Base-by-base conservation (phyloP, 2,797 vertebrate genomes). In the Amazona ochrocephala region DNA sequence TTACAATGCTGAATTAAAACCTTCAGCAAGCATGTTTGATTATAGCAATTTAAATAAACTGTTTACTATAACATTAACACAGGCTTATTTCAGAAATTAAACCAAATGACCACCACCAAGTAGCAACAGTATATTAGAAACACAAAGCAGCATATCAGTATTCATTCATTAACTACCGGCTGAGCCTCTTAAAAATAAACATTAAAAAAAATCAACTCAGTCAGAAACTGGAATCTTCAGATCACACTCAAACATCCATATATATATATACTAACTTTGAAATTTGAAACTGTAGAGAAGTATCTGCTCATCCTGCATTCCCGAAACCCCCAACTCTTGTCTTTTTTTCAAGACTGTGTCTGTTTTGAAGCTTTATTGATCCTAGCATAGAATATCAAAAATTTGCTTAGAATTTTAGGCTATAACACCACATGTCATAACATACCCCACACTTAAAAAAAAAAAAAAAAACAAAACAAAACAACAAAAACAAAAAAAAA, bases 21-120 rank as follows among this genome's bases (percentile, higher is more conserved):
- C 88, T 90, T 84, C 66, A 78, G 87, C 51, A 93, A 91, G 72
- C 41, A 8, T 89, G 50, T 91, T 95, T 94, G 87, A 96, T 97
- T 96, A 95, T 34, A 96, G 85, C 60, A 83, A 97, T 90, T 95
- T 96, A 81, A 94, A 95, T 71, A 62, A 97, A 94, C 91, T 94
- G 74, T 67, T 93, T 91, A 84, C 68, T 60, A 20, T 75, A 92
- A 95, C 53, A 88, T 84, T 95, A 84, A 90, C 94, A 80, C 61
- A 75, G 53, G 47, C 53, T 85, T 58, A 92, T 93, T 95, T 92
- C 82, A 85, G 53, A 91, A 91, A 96, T 87, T 89, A 94, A 95
- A 84, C 48, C 48, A 78, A 96, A 93, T 95, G 84, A 92, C 92
- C 90, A 96, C 51, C 74, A 87, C n/a, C 54, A 90, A 77, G 32